Evolutionary conservation across 2,888 invertebrate genomes (phyloP).

Genomic region (Tetragonula carbonaria): DNA sequence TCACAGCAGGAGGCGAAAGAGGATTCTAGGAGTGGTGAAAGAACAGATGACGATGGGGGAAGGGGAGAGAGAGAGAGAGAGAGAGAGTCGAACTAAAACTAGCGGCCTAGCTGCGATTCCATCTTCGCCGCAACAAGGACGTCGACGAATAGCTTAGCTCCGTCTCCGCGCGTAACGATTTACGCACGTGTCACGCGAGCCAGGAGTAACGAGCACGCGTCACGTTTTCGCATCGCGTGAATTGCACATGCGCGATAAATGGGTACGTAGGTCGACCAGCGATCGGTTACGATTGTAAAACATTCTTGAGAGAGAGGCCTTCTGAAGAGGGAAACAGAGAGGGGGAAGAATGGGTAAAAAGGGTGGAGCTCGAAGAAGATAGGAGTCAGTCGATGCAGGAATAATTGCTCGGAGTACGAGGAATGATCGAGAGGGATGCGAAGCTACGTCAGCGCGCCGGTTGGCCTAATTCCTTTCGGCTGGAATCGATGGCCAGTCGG

Average conservation of each 20-base stretch:
- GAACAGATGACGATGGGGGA: background rate
- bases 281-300: slow-evolving; percentile 26
- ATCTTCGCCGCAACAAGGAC: slow-evolving; percentile 46
- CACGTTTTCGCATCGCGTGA: slow-evolving; percentile 39
- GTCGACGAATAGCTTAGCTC: slow-evolving; percentile 53
- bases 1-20: background rate
- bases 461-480: slow-evolving; percentile 75
- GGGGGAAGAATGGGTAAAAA: too few relatives aligned
- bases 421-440: slow-evolving; percentile 59
- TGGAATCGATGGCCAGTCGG: slow-evolving; percentile 71
- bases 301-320: background rate
- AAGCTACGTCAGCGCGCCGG: slow-evolving; percentile 66
- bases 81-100: slow-evolving; percentile 3
- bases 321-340: background rate
- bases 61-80: background rate
- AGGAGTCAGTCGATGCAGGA: slow-evolving; percentile 50
- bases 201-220: slow-evolving; percentile 50
- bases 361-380: background rate
- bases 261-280: background rate
- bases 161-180: slow-evolving; percentile 39
- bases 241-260: background rate
- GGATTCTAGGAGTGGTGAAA: background rate
- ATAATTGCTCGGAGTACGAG: slow-evolving; percentile 52
- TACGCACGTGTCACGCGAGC: slow-evolving; percentile 41
- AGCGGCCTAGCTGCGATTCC: slow-evolving; percentile 34